Base-by-base conservation (phyloP, 23 tunicate species). In the Clavelina lepadiformis region DNA sequence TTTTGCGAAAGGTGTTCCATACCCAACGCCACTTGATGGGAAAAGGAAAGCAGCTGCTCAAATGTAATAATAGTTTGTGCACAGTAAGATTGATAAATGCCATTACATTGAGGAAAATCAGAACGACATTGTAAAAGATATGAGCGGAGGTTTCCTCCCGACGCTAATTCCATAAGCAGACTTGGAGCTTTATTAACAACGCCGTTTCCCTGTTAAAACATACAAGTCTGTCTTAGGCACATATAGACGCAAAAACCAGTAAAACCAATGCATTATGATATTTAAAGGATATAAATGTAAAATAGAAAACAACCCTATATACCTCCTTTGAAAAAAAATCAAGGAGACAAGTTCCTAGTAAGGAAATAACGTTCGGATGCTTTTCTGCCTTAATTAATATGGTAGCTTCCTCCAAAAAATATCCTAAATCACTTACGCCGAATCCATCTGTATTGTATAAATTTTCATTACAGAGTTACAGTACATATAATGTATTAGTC, bases 111-210 rank as follows among this genome's bases (percentile, higher is more conserved):
- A 4, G 7, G 8, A 32, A 41, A 2, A 20, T 11, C 44, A 45
- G 59, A n/a, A 15, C 34, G 46, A 52, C 21, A 71, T 23, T 52
- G 64, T 25, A 71, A 31, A 33, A 71, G 28, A 37, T 35, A 56
- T 30, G 76, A 71, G 22, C 76, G 76, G 8, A 83, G 67, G 28
- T 69, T 76, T 18, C 92, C 92, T 26, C 82, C 82, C 15, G 38
- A 33, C 2, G 92, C 92, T 0, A 83, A 73, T 49, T 83, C 92
- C 92, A 83, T 75, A 21, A 83, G 51, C 15, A 83, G 72, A 1
- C 64, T 71, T 18, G 91, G 81, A 25, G 79, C 54, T 45, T 38
- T 22, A 29, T 44, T 65, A 5, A 15, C 13, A 41, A 8, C 15
- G 11, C 13, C 13, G 15, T 41, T 41, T 41, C 15, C 49, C n/a